Evolutionary conservation across 2,113 vertebrate species (phyloP), one percentile per base, ranked within the genome.

Genomic region (Megalops atlanticus): DNA sequence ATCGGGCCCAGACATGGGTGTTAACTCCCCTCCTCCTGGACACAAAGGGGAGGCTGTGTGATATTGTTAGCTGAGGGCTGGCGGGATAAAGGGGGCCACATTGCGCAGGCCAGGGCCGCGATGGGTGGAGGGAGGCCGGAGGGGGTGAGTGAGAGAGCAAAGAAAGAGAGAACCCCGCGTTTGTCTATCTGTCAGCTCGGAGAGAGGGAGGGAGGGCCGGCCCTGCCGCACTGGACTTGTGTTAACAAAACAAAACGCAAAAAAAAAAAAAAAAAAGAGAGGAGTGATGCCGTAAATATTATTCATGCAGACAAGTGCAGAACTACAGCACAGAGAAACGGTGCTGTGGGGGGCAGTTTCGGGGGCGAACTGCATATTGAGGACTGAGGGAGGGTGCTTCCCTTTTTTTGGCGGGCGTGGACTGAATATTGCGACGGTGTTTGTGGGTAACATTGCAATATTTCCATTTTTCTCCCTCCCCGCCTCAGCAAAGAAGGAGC

Each of bases 21-120:
- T 94, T 92, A 93, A 93, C 91, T 90, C 85, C 81, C 91, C 92
- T 92, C 92, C 90, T 91, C 89, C 90, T 92, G 92, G 92, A 92
- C 89, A 95, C 94, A 96, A 95, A 94, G 83, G 90, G 87, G 90
- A 87, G 83, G 88, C 83, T 91, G 88, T 89, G 86, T 90, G 83
- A 88, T 90, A 94, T 93, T 94, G 93, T 94, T 94, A 82, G 86
- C 89, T 94, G 91, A 93, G 90, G 87, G 87, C 88, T 84, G 94
- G 93, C 90, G 91, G 90, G 85, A 81, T 87, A 39, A 83, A 84
- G 89, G 77, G 41, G 86, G 82, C 75, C n/a, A n/a, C n/a, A n/a
- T n/a, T n/a, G n/a, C n/a, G n/a, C n/a, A n/a, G n/a, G n/a, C n/a
- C n/a, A n/a, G n/a, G 49, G 86, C 84, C 84, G 78, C 88, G 88